Evolutionary conservation across 1,140 invertebrate species (phyloP), one percentile per base, ranked within the genome.

Genomic region (Acyrthosiphon pisum): DNA sequence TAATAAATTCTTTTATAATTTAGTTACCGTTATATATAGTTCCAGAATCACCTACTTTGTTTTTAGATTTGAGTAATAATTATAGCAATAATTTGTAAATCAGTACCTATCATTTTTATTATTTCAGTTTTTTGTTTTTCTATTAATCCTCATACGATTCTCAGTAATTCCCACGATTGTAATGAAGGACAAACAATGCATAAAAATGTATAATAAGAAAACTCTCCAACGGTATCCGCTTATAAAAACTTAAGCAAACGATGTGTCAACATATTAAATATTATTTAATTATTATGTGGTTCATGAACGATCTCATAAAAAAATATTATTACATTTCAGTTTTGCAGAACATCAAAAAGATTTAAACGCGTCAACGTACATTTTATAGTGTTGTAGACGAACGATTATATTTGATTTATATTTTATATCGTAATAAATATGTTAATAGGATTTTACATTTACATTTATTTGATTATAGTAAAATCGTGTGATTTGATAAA

Each of bases 371-470:
- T 46, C 23, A 86, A 8, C 26, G 41, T 26, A 86, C 11, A 86
- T 86, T 46, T 46, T 2, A 22, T 44, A 48, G 86, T 48, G 23
- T 0, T 20, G 37, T 22, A 41, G 18, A 48, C 6, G 18, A 48
- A 87, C 7, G 86, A 35, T n/a, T 87, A 48, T 50, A 6, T 46
- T 46, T 87, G 46, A 88, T 50, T 22, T 88, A 30, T 48, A 83
- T 44, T 44, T 86, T 86, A 53, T 50, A 35, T 35, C n/a, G 46
- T 50, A 88, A 88, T 89, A 53, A 88, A 89, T n/a, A 35, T 53
- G 30, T 53, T 48, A 53, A 48, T 89, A n/a, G 22, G 26, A 6
- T 37, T 50, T 87, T 87, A 37, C 20, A 20, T 87, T 87, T n/a
- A 48, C 2, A 35, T 50, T 87, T 87, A 48, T 22, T 48, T 7